These are phyloP conservation scores for Cryptoleucopteryx plumbea DNA, from an alignment of 2,113 vertebrate genomes.

Conservation along the genomic window DNA sequence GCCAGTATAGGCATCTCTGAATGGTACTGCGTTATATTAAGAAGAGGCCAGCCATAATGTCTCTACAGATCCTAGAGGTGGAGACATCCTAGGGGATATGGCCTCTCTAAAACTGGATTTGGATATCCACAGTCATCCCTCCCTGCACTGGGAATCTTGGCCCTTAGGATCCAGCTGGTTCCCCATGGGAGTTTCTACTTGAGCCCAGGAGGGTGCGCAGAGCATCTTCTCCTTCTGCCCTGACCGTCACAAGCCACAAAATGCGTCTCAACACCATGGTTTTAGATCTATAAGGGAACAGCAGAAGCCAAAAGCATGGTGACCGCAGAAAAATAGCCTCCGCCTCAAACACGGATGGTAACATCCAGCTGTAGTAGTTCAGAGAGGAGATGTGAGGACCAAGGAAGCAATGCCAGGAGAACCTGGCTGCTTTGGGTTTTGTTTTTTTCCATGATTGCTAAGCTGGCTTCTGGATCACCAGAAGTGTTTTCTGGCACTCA, in stretches of 20 bases:
- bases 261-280: neutral
- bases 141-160: neutral
- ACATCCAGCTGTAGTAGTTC: neutral
- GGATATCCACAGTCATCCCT: neutral
- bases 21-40: neutral
- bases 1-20: neutral
- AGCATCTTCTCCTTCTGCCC: neutral
- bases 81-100: neutral
- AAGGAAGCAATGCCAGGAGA: neutral
- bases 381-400: neutral
- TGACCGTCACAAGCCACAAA: neutral
- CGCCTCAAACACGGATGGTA: neutral
- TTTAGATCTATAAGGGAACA: neutral
- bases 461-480: neutral
- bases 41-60: neutral
- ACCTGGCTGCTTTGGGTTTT: neutral
- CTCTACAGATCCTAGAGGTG: neutral
- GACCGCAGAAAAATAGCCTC: neutral
- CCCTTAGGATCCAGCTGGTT: neutral
- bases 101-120: neutral
- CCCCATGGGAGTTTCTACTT: neutral
- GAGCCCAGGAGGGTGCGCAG: neutral
- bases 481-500: neutral
- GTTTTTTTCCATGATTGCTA: neutral
- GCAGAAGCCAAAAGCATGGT: neutral